Evolutionary conservation across 1,140 invertebrate species (phyloP), one percentile per base, ranked within the genome.

Genomic region (Acromyrmex charruanus): DNA sequence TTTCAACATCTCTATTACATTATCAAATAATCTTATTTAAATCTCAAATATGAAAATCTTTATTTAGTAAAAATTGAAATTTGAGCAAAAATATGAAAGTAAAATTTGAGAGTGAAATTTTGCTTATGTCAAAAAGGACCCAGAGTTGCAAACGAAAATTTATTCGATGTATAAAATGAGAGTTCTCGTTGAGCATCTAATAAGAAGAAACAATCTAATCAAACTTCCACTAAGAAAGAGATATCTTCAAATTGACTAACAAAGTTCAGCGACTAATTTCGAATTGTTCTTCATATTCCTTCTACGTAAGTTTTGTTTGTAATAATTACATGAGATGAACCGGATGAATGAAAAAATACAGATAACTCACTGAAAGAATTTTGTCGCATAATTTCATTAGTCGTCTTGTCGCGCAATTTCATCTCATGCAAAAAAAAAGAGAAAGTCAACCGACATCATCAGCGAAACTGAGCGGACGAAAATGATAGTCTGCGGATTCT

Each of bases 401-500:
- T 44, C 10, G 44, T 61, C 74, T 74, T 74, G 51, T n/a, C 74
- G 51, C 69, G 80, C 63, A 71, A 25, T 49, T 72, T 77, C 14
- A 39, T 53, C 53, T 31, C 68, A 31, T 18, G 63, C 77, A 44
- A 25, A n/a, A 25, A 25, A 0, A 6, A 4, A 4, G 12, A 55
- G 10, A 6, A 1, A 6, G 2, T 25, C 10, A 25, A n/a, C 28
- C 25, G 4, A 35, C 71, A 21, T 82, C 85, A 88, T 79, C 80
- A 86, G 68, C 51, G 31, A 66, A 77, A 65, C 72, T 63, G 18
- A 49, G 66, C 49, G 44, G 53, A 49, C 44, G 61, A 88, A 86
- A 68, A 63, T 66, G 75, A 81, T 59, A 53, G 69, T 53, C 65
- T 58, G 21, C 28, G 72, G 77, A 85, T 84, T 12, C 53, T 77